These are phyloP conservation scores for Mantis religiosa DNA, from an alignment of 2,888 invertebrate genomes.

Conservation along the genomic window DNA sequence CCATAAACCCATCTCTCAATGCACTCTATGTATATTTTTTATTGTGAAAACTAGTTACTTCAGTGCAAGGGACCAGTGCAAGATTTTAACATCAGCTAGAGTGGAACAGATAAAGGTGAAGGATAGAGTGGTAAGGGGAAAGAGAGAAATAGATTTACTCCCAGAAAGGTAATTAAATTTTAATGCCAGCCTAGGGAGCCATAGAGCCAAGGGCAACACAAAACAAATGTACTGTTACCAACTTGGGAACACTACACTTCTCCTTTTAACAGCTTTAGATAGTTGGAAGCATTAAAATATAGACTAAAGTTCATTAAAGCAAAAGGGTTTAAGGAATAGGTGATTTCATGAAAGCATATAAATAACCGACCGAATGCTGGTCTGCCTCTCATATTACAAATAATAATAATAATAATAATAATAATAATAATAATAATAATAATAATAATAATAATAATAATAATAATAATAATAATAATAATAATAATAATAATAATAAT, in stretches of 20 bases:
- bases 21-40: background rate
- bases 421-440: too few species aligned
- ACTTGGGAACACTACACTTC: background rate
- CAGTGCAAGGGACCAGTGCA: background rate
- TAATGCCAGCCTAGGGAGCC: background rate
- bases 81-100: background rate
- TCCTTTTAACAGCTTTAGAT: background rate
- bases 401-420: too few species aligned
- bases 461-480: too few species aligned
- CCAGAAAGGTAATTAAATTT: background rate
- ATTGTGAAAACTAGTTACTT: background rate
- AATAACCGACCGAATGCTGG: too few species aligned
- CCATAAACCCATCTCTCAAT: background rate
- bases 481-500: too few species aligned
- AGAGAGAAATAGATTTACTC: background rate
- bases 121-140: background rate
- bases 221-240: background rate
- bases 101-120: background rate
- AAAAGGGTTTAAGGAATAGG: background rate
- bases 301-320: background rate
- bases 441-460: too few species aligned
- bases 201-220: background rate
- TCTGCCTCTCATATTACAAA: too few species aligned
- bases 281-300: background rate
- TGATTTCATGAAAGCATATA: too few species aligned